Base-by-base conservation (phyloP, 2,888 invertebrate species). In the Serripes groenlandicus region DNA sequence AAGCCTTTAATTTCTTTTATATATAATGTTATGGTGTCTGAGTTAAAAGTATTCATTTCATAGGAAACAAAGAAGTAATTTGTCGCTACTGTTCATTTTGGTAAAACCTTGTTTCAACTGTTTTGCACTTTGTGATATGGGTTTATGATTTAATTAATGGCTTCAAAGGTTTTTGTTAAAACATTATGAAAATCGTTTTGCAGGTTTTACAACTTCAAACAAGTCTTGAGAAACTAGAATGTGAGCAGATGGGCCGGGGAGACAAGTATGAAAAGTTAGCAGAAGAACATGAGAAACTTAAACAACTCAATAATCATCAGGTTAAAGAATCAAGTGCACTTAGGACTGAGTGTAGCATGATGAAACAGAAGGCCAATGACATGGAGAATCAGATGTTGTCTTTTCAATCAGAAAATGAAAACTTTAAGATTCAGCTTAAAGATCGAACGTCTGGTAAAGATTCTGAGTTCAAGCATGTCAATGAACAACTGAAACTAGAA, bases 231-330 rank as follows among this genome's bases (percentile, higher is more conserved):
- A 83, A 86, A 26, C 69, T 79, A 64, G 90, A 91, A 68, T 72
- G 83, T 68, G 88, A 89, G n/a, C 86, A 86, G 30, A 83, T 85
- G 76, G 89, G 88, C n/a, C 73, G 83, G n/a, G 81, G 79, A 21
- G 89, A 90, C 60, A 90, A 91, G 64, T 83, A 86, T 77, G 91
- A 91, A 66, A 91, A 90, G 64, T 52, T 90, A 32, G 64, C 79
- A 0, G 82, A 79, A 4, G 90, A 91, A 18, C 87, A 90, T 71
- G 80, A 83, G 52, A 90, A 88, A 64, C 54, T 90, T 30, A 88
- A 90, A 75, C 90, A 91, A 49, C 73, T 78, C 58, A 84, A 73
- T 62, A 81, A 79, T 32, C 86, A 86, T 37, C 83, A 84, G 21
- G 68, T 69, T 3, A 81, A 83, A 52, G 86, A 86, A 28, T 64